Evolutionary conservation across 2,888 invertebrate species (phyloP), one percentile per base, ranked within the genome.

Genomic region (Diarsia dahlii): DNA sequence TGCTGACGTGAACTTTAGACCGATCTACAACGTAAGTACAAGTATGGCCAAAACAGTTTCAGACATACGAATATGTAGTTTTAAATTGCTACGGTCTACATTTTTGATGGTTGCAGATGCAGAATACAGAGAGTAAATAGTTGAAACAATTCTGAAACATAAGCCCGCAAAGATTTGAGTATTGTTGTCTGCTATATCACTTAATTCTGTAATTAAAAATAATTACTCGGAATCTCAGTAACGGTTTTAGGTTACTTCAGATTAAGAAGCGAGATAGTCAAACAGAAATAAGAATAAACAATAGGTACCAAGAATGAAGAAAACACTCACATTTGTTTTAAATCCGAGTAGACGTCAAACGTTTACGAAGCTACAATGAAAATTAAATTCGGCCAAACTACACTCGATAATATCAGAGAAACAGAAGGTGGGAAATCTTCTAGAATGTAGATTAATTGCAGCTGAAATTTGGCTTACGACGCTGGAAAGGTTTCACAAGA

Each of bases 1-100:
- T 54, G 15, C 48, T 13, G 45, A 15, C 54, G 28, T 60, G 58
- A 48, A 56, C 23, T 18, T 60, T 13, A 54, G 23, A 69, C 13
- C 28, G 52, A 48, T 46, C 8, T 67, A 68, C 23, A 60, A 23
- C 28, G 74, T 80, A 78, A 72, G 65, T 73, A 64, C 64, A 78
- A 72, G 65, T 79, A 58, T 79, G 13, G 28, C 12, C 23, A 63
- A 54, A 62, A 45, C 8, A 45, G 15, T n/a, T n/a, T n/a, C 9
- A n/a, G 13, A 39, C 3, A 39, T 13, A 39, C 39, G 39, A 39
- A 39, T 39, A 39, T 5, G 39, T 39, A 4, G n/a, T 70, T 68
- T 70, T 28, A 50, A 23, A 45, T 3, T 34, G 52, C 34, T 18
- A 15, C 45, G 18, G n/a, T 18, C 13, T 15, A 63, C 15, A 48